These are phyloP conservation scores for Channa argus DNA, from an alignment of 2,113 vertebrate genomes.

Conservation along the genomic window DNA sequence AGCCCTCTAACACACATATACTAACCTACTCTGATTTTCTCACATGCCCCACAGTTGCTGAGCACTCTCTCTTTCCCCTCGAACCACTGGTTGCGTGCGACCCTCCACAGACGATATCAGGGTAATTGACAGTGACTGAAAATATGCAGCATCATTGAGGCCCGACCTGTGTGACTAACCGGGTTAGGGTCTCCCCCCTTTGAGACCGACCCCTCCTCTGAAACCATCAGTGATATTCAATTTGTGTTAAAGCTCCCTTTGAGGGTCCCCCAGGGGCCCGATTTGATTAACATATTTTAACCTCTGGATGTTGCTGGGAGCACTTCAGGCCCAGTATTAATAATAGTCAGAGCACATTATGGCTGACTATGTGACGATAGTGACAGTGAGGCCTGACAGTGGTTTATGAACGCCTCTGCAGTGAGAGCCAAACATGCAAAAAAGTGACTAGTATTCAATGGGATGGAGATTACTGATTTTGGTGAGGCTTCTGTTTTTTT, in stretches of 20 bases:
- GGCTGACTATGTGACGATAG: conserved; percentile 56
- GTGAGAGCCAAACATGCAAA: conserved; percentile 47
- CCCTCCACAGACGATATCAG: conserved; percentile 81
- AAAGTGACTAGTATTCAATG: conserved; percentile 62
- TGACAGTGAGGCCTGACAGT: conserved; percentile 68
- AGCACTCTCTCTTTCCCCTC: conserved; percentile 41
- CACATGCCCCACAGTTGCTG: conserved; percentile 60
- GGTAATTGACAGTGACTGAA: conserved; percentile 86
- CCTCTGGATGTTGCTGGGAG: conserved; percentile 63
- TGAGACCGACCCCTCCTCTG: conserved; percentile 71
- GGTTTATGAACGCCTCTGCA: conserved; percentile 48
- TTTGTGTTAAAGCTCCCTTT: conserved; percentile 80
- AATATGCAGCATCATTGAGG: conserved; percentile 85
- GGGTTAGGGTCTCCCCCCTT: conserved; percentile 81
- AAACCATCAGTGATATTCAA: conserved; percentile 83
- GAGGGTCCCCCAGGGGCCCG: conserved; percentile 75
- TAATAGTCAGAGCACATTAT: conserved; percentile 79
- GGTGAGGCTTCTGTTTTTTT: conserved; percentile 47
- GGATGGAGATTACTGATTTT: conserved; percentile 65
- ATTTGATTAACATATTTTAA: conserved; percentile 83
- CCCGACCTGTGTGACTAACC: conserved; percentile 84
- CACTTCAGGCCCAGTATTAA: conserved; percentile 70
- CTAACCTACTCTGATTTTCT: conserved; percentile 32
- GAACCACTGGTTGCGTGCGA: conserved; percentile 61
- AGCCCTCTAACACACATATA: conserved; percentile 3